phyloP scores from a whole-genome alignment of 2,113 vertebrate genomes.

The Oceanites oceanicus region DNA sequence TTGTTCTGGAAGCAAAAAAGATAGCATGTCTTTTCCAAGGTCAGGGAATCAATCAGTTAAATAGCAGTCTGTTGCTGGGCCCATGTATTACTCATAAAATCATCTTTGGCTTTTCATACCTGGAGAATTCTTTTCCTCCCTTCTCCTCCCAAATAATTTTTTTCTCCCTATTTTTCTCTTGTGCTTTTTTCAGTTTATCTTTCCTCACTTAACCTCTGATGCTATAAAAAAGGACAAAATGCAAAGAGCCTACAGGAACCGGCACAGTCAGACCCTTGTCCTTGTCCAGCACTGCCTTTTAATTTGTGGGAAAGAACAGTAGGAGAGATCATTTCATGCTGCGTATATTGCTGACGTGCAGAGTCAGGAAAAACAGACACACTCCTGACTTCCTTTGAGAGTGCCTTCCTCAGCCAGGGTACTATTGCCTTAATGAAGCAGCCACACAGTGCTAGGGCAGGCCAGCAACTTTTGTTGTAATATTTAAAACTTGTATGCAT shows the following conservation, averaged over 20 bases:
- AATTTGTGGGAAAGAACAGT: background rate
- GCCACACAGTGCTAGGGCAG: background rate
- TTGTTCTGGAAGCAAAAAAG: background rate
- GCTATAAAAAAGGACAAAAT: background rate
- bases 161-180: background rate
- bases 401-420: background rate
- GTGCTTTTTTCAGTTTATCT: background rate
- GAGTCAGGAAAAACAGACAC: background rate
- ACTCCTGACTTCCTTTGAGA: background rate
- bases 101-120: background rate
- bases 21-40: background rate
- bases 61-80: background rate
- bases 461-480: background rate
- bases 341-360: background rate
- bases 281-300: conserved; percentile 24
- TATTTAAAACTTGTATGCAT: background rate
- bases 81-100: background rate
- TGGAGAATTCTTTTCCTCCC: background rate
- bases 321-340: background rate
- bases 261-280: background rate
- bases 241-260: background rate
- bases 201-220: conserved; percentile 21
- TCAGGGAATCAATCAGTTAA: background rate
- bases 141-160: background rate
- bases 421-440: background rate